Evolutionary conservation across 2,888 invertebrate species (phyloP).

Genomic region (Carcina quercana): DNA sequence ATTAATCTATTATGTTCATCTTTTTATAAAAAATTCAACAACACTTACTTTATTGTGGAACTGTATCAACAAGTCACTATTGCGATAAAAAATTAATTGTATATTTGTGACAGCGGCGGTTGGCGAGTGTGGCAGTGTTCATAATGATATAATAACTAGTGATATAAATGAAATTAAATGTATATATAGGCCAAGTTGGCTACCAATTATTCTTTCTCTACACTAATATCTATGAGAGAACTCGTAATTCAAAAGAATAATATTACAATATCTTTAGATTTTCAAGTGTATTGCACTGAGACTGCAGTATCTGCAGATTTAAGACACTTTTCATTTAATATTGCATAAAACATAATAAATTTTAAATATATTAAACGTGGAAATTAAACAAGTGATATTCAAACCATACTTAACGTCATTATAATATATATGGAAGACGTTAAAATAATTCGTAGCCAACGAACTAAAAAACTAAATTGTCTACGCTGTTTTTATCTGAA

Average conservation of each 20-base stretch:
- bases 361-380: conserved; percentile 15
- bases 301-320: conserved; percentile 53
- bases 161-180: conserved; percentile 40
- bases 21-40: conserved; percentile 73
- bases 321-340: conserved; percentile 26
- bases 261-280: conserved; percentile 41
- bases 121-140: conserved; percentile 67
- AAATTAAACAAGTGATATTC: conserved; percentile 18
- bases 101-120: conserved; percentile 63
- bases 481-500: conserved; percentile 42
- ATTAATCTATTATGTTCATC: conserved; percentile 68
- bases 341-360: conserved; percentile 32
- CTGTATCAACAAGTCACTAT: conserved; percentile 69
- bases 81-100: conserved; percentile 55
- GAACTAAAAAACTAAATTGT: conserved; percentile 45
- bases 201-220: conserved; percentile 62
- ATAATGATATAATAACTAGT: conserved; percentile 31
- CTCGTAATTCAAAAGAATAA: conserved; percentile 40
- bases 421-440: conserved; percentile 58
- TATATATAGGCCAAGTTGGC: conserved; percentile 72
- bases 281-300: conserved; percentile 62
- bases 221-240: conserved; percentile 30
- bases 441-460: conserved; percentile 73
- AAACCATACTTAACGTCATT: conserved; percentile 21
- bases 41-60: conserved; percentile 71